phyloP scores from a whole-genome alignment of 2,888 invertebrate genomes.

The Alloplasta piceator region DNA sequence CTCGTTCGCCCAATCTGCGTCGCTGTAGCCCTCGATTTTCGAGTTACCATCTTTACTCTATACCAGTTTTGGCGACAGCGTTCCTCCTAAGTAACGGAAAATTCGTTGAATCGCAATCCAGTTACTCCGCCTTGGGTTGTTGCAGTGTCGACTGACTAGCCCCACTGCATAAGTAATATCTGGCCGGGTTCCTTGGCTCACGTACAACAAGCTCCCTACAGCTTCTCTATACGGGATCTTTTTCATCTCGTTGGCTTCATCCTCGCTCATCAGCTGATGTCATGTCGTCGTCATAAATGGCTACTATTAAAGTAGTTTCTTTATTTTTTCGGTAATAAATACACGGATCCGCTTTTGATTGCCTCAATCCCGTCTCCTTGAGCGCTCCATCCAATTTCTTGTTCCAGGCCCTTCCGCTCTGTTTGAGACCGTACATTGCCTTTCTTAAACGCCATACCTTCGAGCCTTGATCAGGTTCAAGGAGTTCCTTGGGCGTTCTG shows the following conservation, averaged over 20 bases:
- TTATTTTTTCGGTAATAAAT: slow-evolving; percentile 38
- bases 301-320: slow-evolving; percentile 12
- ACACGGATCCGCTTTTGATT: slow-evolving; percentile 58
- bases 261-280: slow-evolving; percentile 3
- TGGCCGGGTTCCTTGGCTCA: slow-evolving; percentile 48
- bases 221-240: slow-evolving; percentile 51
- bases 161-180: slow-evolving; percentile 38
- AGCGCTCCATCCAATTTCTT: slow-evolving; percentile 57
- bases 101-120: too few relatives aligned
- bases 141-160: too few relatives aligned
- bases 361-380: slow-evolving; percentile 23
- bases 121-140: too few relatives aligned
- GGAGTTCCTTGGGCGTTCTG: slow-evolving; percentile 13
- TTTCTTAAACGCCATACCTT: slow-evolving; percentile 46
- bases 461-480: neutral
- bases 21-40: too few relatives aligned
- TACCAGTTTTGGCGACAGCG: too few relatives aligned
- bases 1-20: too few relatives aligned
- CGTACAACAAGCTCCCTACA: slow-evolving; percentile 53
- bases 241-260: slow-evolving; percentile 12
- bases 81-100: too few relatives aligned
- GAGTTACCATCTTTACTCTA: too few relatives aligned
- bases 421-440: slow-evolving; percentile 54
- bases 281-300: slow-evolving; percentile 64
- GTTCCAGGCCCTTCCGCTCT: slow-evolving; percentile 61